Evolutionary conservation across 64 coral and sea anemone species (phyloP).

Genomic region (Porites australiensis): DNA sequence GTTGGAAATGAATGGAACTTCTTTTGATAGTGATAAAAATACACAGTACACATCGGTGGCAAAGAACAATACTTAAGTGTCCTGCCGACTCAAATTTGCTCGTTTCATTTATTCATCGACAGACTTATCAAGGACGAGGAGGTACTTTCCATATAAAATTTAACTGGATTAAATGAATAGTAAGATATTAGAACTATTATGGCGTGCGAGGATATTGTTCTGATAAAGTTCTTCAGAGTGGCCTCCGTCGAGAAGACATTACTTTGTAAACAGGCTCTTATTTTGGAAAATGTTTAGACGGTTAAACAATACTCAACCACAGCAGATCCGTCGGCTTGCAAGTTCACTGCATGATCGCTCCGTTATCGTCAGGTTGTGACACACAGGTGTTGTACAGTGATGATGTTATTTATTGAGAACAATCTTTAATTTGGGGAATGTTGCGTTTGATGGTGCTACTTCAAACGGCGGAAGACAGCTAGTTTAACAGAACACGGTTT

Average conservation of each 20-base stretch:
- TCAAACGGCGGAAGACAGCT: neutral
- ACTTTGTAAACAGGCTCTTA: constrained; percentile 40
- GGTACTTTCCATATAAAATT: constrained; percentile 6
- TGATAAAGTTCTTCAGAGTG: neutral
- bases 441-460: neutral
- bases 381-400: neutral
- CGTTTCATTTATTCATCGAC: neutral
- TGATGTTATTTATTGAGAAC: neutral
- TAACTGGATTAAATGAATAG: constrained; percentile 33
- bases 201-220: neutral
- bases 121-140: neutral
- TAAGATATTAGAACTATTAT: neutral
- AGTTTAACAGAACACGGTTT: too few species aligned
- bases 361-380: neutral
- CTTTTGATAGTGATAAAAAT: constrained; percentile 5
- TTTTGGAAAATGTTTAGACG: constrained; percentile 44
- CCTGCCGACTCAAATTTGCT: neutral
- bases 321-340: neutral
- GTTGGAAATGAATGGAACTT: neutral
- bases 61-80: neutral
- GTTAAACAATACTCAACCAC: constrained; percentile 32
- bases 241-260: neutral
- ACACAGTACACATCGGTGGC: neutral
- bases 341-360: neutral
- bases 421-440: neutral